Evolutionary conservation across 2,113 vertebrate genomes (phyloP).

Genomic region (Paradisaea rubra): DNA sequence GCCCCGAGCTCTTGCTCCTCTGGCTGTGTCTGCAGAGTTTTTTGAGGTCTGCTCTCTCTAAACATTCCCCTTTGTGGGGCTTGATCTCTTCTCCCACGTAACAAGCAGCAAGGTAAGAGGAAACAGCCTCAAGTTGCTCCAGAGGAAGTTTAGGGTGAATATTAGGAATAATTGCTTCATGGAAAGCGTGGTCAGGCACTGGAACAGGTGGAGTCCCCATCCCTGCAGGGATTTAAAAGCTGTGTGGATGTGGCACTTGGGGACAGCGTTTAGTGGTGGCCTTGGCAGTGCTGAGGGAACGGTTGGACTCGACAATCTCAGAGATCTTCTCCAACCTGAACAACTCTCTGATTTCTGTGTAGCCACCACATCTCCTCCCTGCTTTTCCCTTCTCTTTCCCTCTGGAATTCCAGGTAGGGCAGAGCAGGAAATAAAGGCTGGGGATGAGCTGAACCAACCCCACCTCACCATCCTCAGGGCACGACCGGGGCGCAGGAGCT

Average conservation of each 20-base stretch:
- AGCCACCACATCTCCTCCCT: background rate
- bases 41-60: background rate
- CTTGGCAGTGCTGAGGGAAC: background rate
- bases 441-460: background rate
- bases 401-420: background rate
- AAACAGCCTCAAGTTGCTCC: background rate
- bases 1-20: background rate
- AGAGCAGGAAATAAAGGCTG: background rate
- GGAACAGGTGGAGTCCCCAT: background rate
- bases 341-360: background rate
- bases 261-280: background rate
- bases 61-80: background rate
- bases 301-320: accelerated
- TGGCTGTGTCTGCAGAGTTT: background rate
- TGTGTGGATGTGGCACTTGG: background rate
- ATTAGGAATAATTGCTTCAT: background rate
- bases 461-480: background rate
- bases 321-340: background rate
- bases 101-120: background rate
- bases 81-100: background rate
- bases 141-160: background rate
- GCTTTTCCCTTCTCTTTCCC: background rate
- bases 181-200: background rate
- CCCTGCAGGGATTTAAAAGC: background rate
- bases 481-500: accelerated